Evolutionary conservation across 30 jellyfish, hydroid and myxozoan species (phyloP).

Genomic region (Cassiopea andromeda): DNA sequence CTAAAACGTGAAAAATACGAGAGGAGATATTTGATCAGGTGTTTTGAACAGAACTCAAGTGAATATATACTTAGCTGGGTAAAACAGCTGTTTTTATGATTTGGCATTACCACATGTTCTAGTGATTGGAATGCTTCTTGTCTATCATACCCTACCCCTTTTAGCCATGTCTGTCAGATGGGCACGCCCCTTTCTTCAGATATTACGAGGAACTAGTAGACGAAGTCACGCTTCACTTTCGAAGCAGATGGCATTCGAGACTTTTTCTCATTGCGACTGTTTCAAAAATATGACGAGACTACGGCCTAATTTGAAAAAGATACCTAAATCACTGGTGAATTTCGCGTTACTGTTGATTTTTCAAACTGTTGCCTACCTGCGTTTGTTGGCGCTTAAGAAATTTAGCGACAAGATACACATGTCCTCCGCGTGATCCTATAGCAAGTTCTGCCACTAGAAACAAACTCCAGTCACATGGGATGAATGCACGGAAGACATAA

Average conservation of each 20-base stretch:
- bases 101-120: background rate
- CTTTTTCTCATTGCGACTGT: background rate
- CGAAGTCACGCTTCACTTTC: background rate
- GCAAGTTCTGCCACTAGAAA: too few species aligned
- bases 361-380: too few species aligned
- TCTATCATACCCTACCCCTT: constrained; percentile 62
- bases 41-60: too few species aligned
- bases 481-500: too few species aligned
- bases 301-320: background rate
- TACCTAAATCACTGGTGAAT: constrained; percentile 11
- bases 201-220: background rate
- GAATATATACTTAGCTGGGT: too few species aligned
- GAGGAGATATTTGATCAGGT: too few species aligned
- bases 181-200: constrained; percentile 18
- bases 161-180: constrained; percentile 87
- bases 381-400: too few species aligned
- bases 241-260: background rate
- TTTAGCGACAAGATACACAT: too few species aligned
- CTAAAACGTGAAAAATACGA: too few species aligned
- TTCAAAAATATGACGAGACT: background rate
- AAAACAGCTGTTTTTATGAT: background rate
- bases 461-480: too few species aligned
- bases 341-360: background rate
- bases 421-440: too few species aligned
- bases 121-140: constrained; percentile 14